Evolutionary conservation across 2,113 vertebrate genomes (phyloP).

Genomic region (Spea bombifrons): DNA sequence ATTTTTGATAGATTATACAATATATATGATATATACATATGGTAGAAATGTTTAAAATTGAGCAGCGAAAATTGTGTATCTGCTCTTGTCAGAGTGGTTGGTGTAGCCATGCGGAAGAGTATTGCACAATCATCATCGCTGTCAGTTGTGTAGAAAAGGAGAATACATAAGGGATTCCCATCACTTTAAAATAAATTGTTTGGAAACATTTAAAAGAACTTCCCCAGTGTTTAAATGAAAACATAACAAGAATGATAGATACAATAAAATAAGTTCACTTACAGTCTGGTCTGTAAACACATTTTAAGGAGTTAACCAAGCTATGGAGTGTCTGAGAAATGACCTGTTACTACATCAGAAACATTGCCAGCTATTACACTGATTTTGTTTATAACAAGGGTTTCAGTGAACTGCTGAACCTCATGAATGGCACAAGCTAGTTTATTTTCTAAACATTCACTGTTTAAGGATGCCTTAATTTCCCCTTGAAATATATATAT

Average conservation of each 20-base stretch:
- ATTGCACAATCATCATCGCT: conserved; percentile 17
- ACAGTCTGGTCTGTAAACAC: conserved; percentile 9
- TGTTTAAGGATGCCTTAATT: no score
- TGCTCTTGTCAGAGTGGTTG: background rate
- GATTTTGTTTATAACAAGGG: conserved; percentile 7
- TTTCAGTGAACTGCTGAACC: conserved; percentile 25
- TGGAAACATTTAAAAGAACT: conserved; percentile 25
- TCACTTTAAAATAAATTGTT: conserved; percentile 28
- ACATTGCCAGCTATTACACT: conserved; percentile 14
- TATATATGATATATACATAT: no score
- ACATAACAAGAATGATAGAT: background rate
- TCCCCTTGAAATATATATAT: no score
- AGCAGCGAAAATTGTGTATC: no score
- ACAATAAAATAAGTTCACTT: conserved; percentile 21
- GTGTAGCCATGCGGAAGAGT: conserved; percentile 25
- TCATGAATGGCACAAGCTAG: background rate
- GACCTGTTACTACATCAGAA: conserved; percentile 14
- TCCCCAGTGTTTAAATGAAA: background rate
- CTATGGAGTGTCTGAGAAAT: conserved; percentile 30
- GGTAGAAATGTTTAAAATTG: no score
- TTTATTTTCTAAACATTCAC: background rate
- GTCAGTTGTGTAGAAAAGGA: conserved; percentile 23
- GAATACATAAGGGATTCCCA: conserved; percentile 35
- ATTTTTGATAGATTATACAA: no score
- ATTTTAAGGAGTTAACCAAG: conserved; percentile 26